Conservation (phyloP, 2,797 vertebrate species). For the Pseudomugil tenellus region DNA sequence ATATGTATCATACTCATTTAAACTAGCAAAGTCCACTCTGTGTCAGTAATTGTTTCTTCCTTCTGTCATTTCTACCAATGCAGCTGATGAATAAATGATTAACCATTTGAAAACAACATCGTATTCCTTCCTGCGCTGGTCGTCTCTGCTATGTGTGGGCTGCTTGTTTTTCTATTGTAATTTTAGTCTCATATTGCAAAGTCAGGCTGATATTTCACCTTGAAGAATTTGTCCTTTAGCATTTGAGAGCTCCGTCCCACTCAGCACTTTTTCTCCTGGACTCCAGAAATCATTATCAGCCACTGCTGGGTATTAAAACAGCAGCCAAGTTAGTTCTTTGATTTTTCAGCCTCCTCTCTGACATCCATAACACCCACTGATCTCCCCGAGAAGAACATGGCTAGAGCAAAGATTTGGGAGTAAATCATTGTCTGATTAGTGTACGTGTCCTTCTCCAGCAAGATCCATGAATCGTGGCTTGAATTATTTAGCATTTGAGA, state of each 20-base stretch:
- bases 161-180: slow-evolving; percentile 47
- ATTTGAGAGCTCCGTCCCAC: slow-evolving; percentile 72
- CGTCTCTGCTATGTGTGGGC: slow-evolving; percentile 18
- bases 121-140: slow-evolving; percentile 6
- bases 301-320: slow-evolving; percentile 78
- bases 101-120: slow-evolving; percentile 2
- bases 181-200: slow-evolving; percentile 61
- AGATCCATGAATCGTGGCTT: slow-evolving; percentile 14
- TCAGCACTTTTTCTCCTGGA: slow-evolving; percentile 72
- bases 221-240: slow-evolving; percentile 79
- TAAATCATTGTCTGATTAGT: slow-evolving; percentile 10
- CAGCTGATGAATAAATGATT: slow-evolving; percentile 23
- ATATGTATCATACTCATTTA: too few relatives aligned
- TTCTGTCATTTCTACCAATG: not conserved
- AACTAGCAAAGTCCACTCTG: not conserved
- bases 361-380: slow-evolving; percentile 51
- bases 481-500: not conserved
- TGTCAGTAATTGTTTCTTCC: too few relatives aligned
- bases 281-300: slow-evolving; percentile 79
- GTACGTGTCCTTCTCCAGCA: not conserved
- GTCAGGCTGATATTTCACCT: slow-evolving; percentile 80
- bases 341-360: slow-evolving; percentile 68
- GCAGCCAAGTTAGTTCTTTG: slow-evolving; percentile 72
- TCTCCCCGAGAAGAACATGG: slow-evolving; percentile 31
- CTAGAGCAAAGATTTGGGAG: slow-evolving; percentile 39